These are phyloP conservation scores for Eupithecia pulchellata DNA, from an alignment of 2,888 invertebrate species.

Conservation along the genomic window DNA sequence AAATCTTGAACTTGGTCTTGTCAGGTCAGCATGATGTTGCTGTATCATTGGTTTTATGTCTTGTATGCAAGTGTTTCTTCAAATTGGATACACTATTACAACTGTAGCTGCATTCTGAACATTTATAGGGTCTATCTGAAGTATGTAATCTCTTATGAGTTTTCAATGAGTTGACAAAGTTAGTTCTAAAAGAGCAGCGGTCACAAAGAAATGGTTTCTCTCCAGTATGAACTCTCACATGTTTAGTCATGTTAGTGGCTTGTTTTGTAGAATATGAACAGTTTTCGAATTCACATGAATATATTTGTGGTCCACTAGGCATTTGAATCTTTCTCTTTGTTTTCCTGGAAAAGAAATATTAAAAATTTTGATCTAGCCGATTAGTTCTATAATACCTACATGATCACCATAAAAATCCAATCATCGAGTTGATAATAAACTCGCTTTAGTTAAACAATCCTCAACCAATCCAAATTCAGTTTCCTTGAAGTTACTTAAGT, in stretches of 20 bases:
- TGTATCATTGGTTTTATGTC: slow-evolving; percentile 37
- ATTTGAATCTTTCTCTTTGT: slow-evolving; percentile 58
- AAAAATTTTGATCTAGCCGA: not conserved
- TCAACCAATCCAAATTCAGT: not conserved
- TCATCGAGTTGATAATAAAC: not conserved
- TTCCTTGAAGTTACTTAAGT: too few relatives aligned
- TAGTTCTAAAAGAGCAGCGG: slow-evolving; percentile 75
- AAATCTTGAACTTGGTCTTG: not conserved
- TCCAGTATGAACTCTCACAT: slow-evolving; percentile 73
- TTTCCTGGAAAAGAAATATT: slow-evolving; percentile 44
- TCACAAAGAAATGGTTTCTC: slow-evolving; percentile 80
- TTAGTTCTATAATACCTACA: too few relatives aligned
- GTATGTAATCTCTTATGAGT: slow-evolving; percentile 77
- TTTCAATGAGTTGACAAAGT: slow-evolving; percentile 78
- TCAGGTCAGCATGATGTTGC: not conserved
- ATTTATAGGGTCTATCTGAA: slow-evolving; percentile 71
- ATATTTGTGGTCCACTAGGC: slow-evolving; percentile 75
- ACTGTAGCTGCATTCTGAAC: slow-evolving; percentile 70
- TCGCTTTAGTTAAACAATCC: too few relatives aligned
- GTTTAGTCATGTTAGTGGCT: slow-evolving; percentile 77
- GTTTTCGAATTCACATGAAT: slow-evolving; percentile 77
- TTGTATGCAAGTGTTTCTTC: slow-evolving; percentile 67
- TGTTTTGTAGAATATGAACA: slow-evolving; percentile 84
- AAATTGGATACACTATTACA: slow-evolving; percentile 82
- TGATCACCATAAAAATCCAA: not conserved